Percentiles rank a stretch among this genome's conserved stretches.
phyloP scores from a whole-genome alignment of 1,140 invertebrate species.

The Drosophila parabipectinata region DNA sequence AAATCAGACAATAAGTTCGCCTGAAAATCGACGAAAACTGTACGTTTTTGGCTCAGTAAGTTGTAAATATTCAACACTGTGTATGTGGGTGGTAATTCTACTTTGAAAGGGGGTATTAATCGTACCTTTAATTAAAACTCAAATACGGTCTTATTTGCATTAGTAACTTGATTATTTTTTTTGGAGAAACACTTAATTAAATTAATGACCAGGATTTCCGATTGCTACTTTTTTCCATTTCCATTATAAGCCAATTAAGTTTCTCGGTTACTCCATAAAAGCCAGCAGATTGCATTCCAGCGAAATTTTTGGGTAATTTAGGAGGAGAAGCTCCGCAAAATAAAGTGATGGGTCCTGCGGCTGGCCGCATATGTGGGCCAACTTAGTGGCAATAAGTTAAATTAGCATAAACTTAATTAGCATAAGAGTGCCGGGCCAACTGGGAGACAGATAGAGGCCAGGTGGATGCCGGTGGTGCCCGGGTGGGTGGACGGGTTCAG shows the following conservation, averaged over 20 bases:
- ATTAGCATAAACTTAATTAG: conserved; percentile 83
- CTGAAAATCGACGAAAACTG: conserved; percentile 16
- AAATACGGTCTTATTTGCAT: conserved; percentile 18
- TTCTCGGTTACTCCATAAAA: neutral
- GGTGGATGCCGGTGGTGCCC: conserved; percentile 21
- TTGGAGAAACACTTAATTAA: conserved; percentile 52
- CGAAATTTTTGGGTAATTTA: conserved; percentile 21
- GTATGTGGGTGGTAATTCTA: neutral
- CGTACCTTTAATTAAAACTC: neutral
- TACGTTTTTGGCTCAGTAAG: conserved; percentile 21
- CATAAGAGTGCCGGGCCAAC: conserved; percentile 77
- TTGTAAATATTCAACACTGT: conserved; percentile 17
- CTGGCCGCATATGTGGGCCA: conserved; percentile 80
- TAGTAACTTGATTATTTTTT: conserved; percentile 43
- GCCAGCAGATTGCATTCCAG: conserved; percentile 16
- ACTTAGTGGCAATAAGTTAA: conserved; percentile 82
- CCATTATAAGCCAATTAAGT: neutral
- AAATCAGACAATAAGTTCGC: conserved; percentile 59
- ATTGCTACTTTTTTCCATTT: conserved; percentile 7
- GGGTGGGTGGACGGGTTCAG: neutral
- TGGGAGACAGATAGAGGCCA: conserved; percentile 56
- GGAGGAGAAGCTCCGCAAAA: conserved; percentile 1
- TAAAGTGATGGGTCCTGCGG: conserved; percentile 54
- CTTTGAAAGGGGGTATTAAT: neutral
- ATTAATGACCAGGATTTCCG: conserved; percentile 49